A percentile compares a stretch with the other conserved stretches of the same genome.
phyloP scores from a whole-genome alignment of 2,113 vertebrate genomes.

The Cyanoderma ruficeps region DNA sequence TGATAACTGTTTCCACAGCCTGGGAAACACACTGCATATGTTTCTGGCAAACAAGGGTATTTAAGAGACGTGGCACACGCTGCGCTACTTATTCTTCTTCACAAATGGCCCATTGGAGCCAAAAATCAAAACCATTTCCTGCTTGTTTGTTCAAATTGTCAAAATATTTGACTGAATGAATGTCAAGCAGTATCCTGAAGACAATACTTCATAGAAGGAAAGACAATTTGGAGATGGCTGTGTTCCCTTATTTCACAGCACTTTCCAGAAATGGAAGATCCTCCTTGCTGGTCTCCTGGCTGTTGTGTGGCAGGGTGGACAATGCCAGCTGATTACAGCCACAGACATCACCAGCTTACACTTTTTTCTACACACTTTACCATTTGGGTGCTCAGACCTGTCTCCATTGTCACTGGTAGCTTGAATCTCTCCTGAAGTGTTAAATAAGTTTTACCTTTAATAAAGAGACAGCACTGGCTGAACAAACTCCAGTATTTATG shows the following conservation, averaged over 20 bases:
- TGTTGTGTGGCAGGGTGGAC: neutral
- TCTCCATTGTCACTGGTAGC: neutral
- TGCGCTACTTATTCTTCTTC: neutral
- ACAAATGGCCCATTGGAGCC: neutral
- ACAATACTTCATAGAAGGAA: neutral
- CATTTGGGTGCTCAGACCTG: neutral
- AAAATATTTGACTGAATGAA: neutral
- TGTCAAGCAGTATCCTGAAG: neutral
- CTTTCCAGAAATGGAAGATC: neutral
- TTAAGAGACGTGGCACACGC: neutral
- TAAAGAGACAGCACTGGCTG: neutral
- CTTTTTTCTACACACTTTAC: neutral
- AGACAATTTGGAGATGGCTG: neutral
- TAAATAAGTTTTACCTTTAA: neutral
- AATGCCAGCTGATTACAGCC: neutral
- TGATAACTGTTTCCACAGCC: neutral
- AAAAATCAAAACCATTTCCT: neutral
- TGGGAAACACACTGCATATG: neutral
- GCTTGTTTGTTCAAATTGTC: slow-evolving; percentile 3
- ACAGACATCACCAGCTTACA: rapidly evolving
- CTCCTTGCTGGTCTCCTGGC: neutral
- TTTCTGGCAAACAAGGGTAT: neutral
- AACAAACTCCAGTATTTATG: neutral
- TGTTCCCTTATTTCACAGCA: neutral
- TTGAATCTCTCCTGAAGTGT: neutral